Evolutionary conservation across 2,113 vertebrate species (phyloP).

Genomic region (Tyrannus savana): DNA sequence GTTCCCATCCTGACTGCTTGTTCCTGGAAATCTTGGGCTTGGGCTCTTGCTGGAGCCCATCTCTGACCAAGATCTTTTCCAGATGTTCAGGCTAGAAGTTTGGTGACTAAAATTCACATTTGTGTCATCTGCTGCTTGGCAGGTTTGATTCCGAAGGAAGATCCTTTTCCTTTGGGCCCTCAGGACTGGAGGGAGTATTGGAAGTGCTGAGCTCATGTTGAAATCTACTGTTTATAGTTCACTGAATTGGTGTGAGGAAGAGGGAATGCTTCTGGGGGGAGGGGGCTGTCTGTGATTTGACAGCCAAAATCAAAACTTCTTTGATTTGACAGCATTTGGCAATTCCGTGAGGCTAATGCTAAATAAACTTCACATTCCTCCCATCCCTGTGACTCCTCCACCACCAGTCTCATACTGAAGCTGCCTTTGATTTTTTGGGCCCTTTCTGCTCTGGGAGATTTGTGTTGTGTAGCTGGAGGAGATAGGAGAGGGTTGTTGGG

Average conservation of each 20-base stretch:
- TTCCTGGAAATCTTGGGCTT: not conserved
- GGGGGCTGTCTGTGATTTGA: not conserved
- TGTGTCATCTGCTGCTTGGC: not conserved
- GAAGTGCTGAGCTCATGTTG: not conserved
- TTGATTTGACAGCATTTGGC: not conserved
- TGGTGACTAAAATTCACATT: not conserved
- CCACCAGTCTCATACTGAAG: not conserved
- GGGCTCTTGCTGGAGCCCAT: slow-evolving; percentile 14
- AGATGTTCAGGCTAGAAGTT: not conserved
- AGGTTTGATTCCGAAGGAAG: not conserved
- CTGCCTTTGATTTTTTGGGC: not conserved
- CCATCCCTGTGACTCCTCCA: not conserved
- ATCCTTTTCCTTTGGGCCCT: not conserved
- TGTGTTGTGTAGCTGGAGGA: not conserved
- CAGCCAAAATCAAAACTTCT: not conserved
- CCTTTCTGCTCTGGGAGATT: not conserved
- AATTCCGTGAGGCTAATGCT: not conserved
- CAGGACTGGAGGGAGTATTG: not conserved
- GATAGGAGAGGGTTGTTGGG: not conserved
- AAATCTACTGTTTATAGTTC: not conserved
- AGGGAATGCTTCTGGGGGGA: accelerated
- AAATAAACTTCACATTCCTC: not conserved
- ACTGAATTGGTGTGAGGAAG: not conserved
- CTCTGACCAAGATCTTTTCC: not conserved
- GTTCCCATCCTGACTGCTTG: not conserved